Conservation (phyloP, 35 echinoderm and acorn worm genomes). For the Stichopus chloronotus region DNA sequence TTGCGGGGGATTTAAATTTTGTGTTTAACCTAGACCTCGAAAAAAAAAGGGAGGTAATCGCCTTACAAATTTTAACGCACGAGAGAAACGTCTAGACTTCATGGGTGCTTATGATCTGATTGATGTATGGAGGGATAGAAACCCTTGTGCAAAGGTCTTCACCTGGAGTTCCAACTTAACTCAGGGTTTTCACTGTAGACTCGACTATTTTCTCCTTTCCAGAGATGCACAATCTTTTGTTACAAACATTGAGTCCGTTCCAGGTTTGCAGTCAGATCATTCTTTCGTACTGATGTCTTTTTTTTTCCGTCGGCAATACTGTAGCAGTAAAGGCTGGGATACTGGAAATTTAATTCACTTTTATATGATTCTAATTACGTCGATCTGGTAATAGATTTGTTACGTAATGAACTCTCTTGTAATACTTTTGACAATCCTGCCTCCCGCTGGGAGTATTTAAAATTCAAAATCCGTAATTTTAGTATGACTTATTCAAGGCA, state of each 20-base stretch:
- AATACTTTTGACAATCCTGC: too few relatives aligned
- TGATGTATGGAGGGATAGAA: conserved; percentile 4
- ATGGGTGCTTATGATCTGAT: too few relatives aligned
- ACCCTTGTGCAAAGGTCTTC: neutral
- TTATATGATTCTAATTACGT: neutral
- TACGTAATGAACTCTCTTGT: too few relatives aligned
- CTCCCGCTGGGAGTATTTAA: too few relatives aligned
- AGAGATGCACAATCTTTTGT: neutral
- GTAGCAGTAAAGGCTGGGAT: neutral
- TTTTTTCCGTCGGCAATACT: neutral
- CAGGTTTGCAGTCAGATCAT: neutral
- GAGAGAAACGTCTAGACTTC: neutral
- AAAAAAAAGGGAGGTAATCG: too few relatives aligned
- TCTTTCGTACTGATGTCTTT: conserved; percentile 18
- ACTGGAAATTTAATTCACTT: neutral
- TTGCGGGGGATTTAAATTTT: too few relatives aligned
- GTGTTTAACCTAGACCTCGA: too few relatives aligned
- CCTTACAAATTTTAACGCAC: neutral
- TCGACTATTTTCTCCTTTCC: neutral
- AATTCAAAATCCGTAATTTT: too few relatives aligned
- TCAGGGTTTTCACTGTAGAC: neutral
- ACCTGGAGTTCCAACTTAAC: neutral
- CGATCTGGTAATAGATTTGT: too few relatives aligned
- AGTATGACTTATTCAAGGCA: too few relatives aligned
- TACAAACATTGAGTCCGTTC: neutral